A percentile compares a stretch with the other conserved stretches of the same genome.
These are phyloP conservation scores for Tapirus terrestris DNA, from an alignment of 2,113 vertebrate species.

Conservation along the genomic window DNA sequence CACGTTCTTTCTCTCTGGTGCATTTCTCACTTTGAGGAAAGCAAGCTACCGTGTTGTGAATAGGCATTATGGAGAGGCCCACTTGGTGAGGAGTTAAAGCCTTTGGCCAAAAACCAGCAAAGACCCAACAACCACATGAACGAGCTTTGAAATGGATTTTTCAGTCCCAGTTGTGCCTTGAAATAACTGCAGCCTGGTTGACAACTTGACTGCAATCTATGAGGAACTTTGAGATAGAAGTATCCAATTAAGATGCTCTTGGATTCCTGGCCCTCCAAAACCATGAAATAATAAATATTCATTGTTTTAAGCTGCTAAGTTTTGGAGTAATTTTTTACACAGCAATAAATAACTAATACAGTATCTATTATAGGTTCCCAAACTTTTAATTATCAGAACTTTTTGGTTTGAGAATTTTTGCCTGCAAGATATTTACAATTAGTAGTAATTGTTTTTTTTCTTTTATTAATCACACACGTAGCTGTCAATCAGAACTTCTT, in stretches of 20 bases:
- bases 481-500: not conserved
- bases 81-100: not conserved
- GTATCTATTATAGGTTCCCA: not conserved
- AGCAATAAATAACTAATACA: not conserved
- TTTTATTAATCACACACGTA: not conserved
- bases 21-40: not conserved
- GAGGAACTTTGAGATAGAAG: not conserved
- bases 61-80: not conserved
- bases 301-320: slow-evolving; percentile 25
- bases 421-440: not conserved
- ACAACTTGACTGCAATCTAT: not conserved
- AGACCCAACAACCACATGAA: not conserved
- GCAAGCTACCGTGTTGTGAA: not conserved
- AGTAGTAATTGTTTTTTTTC: not conserved
- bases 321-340: not conserved
- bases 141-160: not conserved
- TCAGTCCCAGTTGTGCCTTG: not conserved
- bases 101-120: not conserved
- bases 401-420: slow-evolving; percentile 3
- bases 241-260: not conserved
- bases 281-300: not conserved
- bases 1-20: not conserved
- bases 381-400: slow-evolving; percentile 24
- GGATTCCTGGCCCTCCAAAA: not conserved
- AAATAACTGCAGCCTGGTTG: not conserved